phyloP scores from a whole-genome alignment of 2,888 invertebrate species.

The Ctenicera cuprea region DNA sequence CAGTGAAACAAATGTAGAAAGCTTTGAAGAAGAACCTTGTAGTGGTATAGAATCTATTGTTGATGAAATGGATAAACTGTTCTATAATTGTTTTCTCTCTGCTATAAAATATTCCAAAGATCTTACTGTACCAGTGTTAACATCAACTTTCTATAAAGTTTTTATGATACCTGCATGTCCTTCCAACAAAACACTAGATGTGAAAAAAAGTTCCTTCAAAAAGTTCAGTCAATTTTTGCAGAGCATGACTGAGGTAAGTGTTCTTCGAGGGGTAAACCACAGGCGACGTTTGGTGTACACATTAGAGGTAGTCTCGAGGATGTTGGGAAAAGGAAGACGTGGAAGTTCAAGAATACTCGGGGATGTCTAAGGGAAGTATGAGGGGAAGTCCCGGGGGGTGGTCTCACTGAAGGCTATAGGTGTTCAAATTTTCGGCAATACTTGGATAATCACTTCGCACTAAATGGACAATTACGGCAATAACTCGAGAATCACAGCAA shows the following conservation, averaged over 20 bases:
- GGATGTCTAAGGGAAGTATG: too few relatives aligned
- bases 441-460: too few relatives aligned
- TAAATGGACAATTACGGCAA: too few relatives aligned
- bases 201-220: conserved; percentile 93
- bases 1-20: background rate
- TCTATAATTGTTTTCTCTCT: conserved; percentile 86
- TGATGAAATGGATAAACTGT: conserved; percentile 82
- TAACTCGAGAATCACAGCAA: too few relatives aligned
- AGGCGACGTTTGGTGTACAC: too few relatives aligned
- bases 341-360: too few relatives aligned
- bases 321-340: too few relatives aligned
- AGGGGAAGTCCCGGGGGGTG: too few relatives aligned
- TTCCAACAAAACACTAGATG: conserved; percentile 81
- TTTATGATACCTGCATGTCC: conserved; percentile 82
- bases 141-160: conserved; percentile 87
- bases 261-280: too few relatives aligned
- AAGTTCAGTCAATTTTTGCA: conserved; percentile 91
- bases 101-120: conserved; percentile 86
- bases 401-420: too few relatives aligned
- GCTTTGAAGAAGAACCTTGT: conserved; percentile 33
- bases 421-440: too few relatives aligned
- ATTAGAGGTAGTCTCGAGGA: too few relatives aligned
- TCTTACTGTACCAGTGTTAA: conserved; percentile 84
- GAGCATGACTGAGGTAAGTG: conserved; percentile 80
- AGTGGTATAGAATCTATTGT: conserved; percentile 43